These are phyloP conservation scores for Esox lucius DNA, from an alignment of 2,797 vertebrate genomes.

Conservation along the genomic window DNA sequence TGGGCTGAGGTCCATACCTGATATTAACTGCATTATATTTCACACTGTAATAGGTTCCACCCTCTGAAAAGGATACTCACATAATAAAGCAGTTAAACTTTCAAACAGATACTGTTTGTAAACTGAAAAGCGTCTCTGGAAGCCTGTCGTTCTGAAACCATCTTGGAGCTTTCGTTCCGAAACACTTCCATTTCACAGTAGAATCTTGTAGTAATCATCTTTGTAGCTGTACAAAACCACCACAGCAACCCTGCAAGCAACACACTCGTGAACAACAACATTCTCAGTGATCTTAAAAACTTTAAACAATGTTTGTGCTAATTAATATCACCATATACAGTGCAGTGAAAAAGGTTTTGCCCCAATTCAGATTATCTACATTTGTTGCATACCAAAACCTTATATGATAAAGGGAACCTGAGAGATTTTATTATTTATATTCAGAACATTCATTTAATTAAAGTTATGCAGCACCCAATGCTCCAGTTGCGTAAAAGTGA, in stretches of 20 bases:
- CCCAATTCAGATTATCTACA: too few species aligned
- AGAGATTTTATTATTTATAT: too few species aligned
- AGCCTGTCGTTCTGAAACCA: constrained; percentile 7
- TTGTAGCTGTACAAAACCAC: constrained; percentile 93
- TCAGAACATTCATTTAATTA: too few species aligned
- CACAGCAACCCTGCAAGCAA: constrained; percentile 80
- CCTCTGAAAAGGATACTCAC: not conserved
- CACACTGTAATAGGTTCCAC: constrained; percentile 3
- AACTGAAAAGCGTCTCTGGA: constrained; percentile 16
- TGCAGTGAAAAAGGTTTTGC: too few species aligned
- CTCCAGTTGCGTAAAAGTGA: too few species aligned
- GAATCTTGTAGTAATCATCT: constrained; percentile 93
- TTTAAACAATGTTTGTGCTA: too few species aligned
- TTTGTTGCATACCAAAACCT: too few species aligned
- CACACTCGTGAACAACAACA: not conserved
- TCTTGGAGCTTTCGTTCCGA: not conserved
- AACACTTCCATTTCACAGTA: constrained; percentile 76
- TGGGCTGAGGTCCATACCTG: constrained; percentile 11
- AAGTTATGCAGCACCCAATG: too few species aligned
- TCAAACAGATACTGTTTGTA: constrained; percentile 15
- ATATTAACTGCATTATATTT: constrained; percentile 15
- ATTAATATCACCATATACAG: too few species aligned
- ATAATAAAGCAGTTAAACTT: constrained; percentile 1
- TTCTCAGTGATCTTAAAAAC: too few species aligned
- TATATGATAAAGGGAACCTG: too few species aligned